Percentiles rank a stretch among this genome's conserved stretches.
Evolutionary conservation across 2,888 invertebrate genomes (phyloP).

Genomic region (Pristionchus mayeri): DNA sequence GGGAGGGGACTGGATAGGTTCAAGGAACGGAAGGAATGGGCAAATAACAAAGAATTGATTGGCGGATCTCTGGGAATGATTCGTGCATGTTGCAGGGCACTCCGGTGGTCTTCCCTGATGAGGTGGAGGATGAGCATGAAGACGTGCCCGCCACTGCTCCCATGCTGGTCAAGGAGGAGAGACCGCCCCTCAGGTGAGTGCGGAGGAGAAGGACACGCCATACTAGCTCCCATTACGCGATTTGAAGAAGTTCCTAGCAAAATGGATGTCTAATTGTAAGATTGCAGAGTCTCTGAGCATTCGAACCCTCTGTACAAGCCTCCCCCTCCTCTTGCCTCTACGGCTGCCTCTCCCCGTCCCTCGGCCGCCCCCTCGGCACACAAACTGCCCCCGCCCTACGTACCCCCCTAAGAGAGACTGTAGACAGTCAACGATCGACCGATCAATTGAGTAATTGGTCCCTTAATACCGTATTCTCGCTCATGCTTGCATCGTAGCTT

Average conservation of each 20-base stretch:
- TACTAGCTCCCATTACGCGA: too few species aligned
- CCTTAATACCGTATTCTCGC: background rate
- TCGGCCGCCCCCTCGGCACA: conserved; percentile 88
- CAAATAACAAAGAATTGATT: too few species aligned
- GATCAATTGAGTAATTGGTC: background rate
- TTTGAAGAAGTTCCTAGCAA: background rate
- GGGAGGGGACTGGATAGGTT: background rate
- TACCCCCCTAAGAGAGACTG: conserved; percentile 87
- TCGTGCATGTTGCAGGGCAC: conserved; percentile 78
- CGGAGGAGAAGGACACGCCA: background rate
- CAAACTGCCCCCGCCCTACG: conserved; percentile 94
- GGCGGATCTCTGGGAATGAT: too few species aligned
- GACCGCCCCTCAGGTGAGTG: conserved; percentile 85
- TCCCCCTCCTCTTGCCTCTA: conserved; percentile 85
- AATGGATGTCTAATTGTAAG: conserved; percentile 56
- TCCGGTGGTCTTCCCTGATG: conserved; percentile 94
- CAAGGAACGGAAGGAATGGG: conserved; percentile 18
- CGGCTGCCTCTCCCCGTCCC: conserved; percentile 77
- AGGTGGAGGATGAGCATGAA: conserved; percentile 86
- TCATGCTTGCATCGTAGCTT: conserved; percentile 10
- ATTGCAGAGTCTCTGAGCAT: conserved; percentile 67
- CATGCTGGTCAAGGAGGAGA: conserved; percentile 93
- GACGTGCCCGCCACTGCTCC: conserved; percentile 84
- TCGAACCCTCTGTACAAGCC: conserved; percentile 88
- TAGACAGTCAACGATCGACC: background rate